Conservation (phyloP, 2,797 vertebrate species). For the Otolemur crassicaudatus region DNA sequence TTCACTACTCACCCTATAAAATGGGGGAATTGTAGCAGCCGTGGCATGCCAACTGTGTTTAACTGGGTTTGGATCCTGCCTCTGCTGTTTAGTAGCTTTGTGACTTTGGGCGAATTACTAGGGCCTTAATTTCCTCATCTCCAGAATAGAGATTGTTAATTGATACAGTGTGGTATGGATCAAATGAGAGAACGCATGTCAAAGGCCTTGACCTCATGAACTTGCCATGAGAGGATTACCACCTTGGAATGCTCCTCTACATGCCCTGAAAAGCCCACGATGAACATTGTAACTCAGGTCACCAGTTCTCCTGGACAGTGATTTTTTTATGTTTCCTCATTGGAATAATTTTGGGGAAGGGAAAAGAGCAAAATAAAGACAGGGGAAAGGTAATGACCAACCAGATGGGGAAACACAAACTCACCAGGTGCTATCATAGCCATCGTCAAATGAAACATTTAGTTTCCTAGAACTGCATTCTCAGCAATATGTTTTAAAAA, state of each 20-base stretch:
- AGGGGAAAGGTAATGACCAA: neutral
- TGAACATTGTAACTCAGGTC: neutral
- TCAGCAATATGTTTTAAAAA: neutral
- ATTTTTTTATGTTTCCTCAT: neutral
- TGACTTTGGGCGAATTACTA: neutral
- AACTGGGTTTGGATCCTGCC: neutral
- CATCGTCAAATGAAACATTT: neutral
- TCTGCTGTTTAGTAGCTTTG: neutral
- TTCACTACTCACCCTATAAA: neutral
- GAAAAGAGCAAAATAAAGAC: neutral
- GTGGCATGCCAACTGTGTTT: neutral
- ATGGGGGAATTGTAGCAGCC: neutral
- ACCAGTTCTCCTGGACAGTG: neutral
- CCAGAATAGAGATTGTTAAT: neutral
- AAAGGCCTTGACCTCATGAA: neutral
- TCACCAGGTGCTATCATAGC: neutral
- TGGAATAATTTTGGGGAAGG: neutral
- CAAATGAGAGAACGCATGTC: neutral
- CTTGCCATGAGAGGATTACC: neutral
- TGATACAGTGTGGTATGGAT: neutral
- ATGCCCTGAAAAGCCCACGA: neutral
- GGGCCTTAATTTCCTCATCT: conserved; percentile 9
- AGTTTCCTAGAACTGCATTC: neutral
- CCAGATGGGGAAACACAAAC: neutral
- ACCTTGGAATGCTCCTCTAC: neutral